phyloP scores from a whole-genome alignment of 2,797 vertebrate genomes.

The Lindbergichthys nudifrons region DNA sequence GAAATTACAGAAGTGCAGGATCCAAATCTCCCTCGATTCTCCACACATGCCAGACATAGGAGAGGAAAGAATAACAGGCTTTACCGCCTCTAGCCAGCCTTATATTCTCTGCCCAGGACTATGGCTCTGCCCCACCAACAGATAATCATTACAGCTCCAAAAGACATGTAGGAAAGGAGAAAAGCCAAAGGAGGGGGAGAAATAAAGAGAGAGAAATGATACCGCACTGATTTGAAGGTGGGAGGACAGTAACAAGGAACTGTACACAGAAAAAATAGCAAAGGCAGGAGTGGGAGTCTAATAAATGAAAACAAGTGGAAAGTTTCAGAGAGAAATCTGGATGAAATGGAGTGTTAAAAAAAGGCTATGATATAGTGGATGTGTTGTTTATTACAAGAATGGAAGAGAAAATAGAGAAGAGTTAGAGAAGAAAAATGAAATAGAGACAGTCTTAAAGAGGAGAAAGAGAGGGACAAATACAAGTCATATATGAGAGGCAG shows the following conservation, averaged over 20 bases:
- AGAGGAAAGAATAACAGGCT: slow-evolving; percentile 79
- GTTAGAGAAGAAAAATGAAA: background rate
- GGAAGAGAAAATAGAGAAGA: slow-evolving; percentile 8
- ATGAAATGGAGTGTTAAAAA: slow-evolving; percentile 12
- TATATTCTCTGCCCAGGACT: slow-evolving; percentile 40
- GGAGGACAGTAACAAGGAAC: slow-evolving; percentile 32
- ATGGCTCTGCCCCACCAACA: slow-evolving; percentile 48
- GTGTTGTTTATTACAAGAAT: slow-evolving; percentile 18
- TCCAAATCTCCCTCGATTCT: slow-evolving; percentile 73
- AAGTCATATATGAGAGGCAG: slow-evolving; percentile 33
- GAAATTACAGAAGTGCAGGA: slow-evolving; percentile 72
- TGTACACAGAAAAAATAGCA: slow-evolving; percentile 9
- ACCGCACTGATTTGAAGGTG: slow-evolving; percentile 23
- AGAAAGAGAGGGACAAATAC: slow-evolving; percentile 12
- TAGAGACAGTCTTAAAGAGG: slow-evolving; percentile 4
- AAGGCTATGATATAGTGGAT: background rate
- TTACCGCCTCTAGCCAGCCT: slow-evolving; percentile 50
- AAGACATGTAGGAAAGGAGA: slow-evolving; percentile 41
- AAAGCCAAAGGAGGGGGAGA: slow-evolving; percentile 32
- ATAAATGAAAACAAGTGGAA: slow-evolving; percentile 30
- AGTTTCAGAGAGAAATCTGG: slow-evolving; percentile 3
- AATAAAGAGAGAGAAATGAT: slow-evolving; percentile 32
- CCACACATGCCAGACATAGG: slow-evolving; percentile 76
- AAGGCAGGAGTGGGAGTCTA: slow-evolving; percentile 27
- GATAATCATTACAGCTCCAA: slow-evolving; percentile 68